A percentile compares a stretch with the other conserved stretches of the same genome.
These are phyloP conservation scores for Sturnus vulgaris DNA, from an alignment of 2,113 vertebrate species.

Conservation along the genomic window DNA sequence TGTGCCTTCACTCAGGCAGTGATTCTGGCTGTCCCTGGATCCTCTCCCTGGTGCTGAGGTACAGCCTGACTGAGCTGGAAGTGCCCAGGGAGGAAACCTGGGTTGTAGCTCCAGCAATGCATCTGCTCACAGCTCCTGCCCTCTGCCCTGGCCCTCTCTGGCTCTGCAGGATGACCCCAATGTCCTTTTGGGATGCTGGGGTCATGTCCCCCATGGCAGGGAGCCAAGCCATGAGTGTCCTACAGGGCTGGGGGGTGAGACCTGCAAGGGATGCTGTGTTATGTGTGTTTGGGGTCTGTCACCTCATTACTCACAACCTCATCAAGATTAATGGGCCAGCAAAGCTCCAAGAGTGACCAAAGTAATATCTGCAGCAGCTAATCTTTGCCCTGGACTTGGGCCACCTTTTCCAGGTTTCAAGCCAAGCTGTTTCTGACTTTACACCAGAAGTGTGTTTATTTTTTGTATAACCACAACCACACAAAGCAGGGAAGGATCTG, in stretches of 20 bases:
- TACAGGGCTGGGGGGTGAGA: background rate
- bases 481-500: background rate
- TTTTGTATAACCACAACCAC: background rate
- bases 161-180: background rate
- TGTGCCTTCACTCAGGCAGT: background rate
- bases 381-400: background rate
- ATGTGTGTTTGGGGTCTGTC: accelerated
- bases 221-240: background rate
- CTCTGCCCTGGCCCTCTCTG: background rate
- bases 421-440: background rate
- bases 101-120: background rate
- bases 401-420: background rate
- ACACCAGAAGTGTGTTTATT: background rate
- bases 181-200: background rate
- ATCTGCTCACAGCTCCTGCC: background rate
- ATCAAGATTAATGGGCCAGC: background rate
- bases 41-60: background rate
- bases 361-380: background rate
- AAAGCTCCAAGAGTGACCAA: background rate
- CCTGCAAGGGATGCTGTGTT: accelerated
- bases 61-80: background rate
- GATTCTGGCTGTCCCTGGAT: background rate
- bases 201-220: background rate
- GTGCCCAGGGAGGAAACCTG: background rate
- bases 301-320: background rate